Conservation (phyloP, 1,140 invertebrate species). For the Archivesica marissinica region DNA sequence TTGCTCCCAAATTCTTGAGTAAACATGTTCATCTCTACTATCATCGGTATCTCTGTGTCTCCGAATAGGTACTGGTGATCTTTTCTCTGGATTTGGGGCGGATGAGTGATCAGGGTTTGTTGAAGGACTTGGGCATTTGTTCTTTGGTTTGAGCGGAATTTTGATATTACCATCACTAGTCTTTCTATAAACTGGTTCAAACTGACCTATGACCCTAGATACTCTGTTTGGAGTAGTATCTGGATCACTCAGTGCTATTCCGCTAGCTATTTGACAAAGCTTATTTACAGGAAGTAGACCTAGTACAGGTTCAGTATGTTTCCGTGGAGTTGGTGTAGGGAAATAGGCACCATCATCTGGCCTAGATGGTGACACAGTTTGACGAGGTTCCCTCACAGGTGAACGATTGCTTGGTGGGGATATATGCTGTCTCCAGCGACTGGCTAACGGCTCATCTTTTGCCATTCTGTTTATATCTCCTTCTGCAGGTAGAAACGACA, state of each 20-base stretch:
- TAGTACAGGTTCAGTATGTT: not conserved
- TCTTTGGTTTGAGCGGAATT: constrained; percentile 24
- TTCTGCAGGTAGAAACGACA: not conserved
- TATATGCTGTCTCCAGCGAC: constrained; percentile 18
- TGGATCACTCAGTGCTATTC: not conserved
- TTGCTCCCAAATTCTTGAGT: constrained; percentile 44
- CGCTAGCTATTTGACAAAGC: not conserved
- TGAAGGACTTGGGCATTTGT: not conserved
- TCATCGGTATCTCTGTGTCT: not conserved
- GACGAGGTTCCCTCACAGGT: constrained; percentile 3
- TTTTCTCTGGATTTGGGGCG: not conserved
- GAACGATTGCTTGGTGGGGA: constrained; percentile 19
- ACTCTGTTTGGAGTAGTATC: not conserved
- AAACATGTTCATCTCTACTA: constrained; percentile 7
- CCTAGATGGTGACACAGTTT: constrained; percentile 1
- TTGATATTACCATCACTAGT: constrained; percentile 12
- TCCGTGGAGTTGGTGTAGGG: constrained; percentile 21
- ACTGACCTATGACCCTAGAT: constrained; percentile 7
- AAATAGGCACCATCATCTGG: not conserved
- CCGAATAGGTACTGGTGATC: constrained; percentile 17
- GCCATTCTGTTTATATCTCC: not conserved
- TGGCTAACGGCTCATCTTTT: not conserved
- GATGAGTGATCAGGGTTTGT: not conserved
- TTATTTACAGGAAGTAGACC: not conserved
- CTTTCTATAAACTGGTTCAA: constrained; percentile 12